Evolutionary conservation across 2,797 vertebrate genomes (phyloP).

Genomic region (Cichlasoma orientale): DNA sequence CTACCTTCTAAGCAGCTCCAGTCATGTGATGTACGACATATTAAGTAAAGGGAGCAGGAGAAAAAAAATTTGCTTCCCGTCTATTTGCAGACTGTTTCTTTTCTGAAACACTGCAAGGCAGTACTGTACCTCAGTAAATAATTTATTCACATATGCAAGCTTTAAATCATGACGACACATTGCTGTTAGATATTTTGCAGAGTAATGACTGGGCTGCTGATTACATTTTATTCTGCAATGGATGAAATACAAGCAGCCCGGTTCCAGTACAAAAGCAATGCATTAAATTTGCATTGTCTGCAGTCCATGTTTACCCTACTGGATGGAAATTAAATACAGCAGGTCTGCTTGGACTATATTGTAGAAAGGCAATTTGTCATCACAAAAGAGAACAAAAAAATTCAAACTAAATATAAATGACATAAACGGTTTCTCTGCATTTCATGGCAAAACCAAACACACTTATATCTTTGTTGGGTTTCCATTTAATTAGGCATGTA

Average conservation of each 20-base stretch:
- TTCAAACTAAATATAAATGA: background rate
- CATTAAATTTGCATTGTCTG: background rate
- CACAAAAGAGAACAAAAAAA: background rate
- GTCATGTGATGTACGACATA: background rate
- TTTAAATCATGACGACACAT: background rate
- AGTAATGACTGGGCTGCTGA: background rate
- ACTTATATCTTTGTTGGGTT: conserved; percentile 7
- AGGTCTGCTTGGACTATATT: background rate
- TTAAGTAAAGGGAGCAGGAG: background rate
- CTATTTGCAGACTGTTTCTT: background rate
- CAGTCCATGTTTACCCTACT: conserved; percentile 19
- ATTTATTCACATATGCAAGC: background rate
- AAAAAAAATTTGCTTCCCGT: background rate
- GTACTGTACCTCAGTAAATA: background rate
- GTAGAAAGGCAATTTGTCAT: background rate
- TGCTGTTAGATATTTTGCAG: background rate
- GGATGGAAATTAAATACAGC: background rate
- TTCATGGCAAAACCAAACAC: background rate
- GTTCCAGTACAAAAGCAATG: background rate
- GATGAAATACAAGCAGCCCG: background rate
- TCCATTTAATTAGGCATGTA: conserved; percentile 32
- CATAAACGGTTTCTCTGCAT: background rate
- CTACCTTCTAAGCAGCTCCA: background rate
- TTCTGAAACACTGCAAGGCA: background rate
- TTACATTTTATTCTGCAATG: background rate